Percentiles rank a stretch among this genome's conserved stretches.
These are phyloP conservation scores for Nomia melanderi DNA, from an alignment of 1,140 invertebrate genomes.

Conservation along the genomic window DNA sequence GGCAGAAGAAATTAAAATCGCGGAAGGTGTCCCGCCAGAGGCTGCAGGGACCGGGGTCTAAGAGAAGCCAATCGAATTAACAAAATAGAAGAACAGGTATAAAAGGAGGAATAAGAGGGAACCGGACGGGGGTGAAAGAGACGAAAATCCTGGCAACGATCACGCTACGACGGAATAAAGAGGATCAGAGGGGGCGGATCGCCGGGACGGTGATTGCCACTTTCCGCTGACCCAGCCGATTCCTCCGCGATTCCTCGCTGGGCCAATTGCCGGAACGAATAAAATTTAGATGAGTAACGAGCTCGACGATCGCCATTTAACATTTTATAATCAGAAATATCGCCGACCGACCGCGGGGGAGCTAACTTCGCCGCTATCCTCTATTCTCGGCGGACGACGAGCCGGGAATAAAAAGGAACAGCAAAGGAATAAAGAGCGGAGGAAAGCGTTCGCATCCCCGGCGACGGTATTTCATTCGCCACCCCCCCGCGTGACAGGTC, in stretches of 20 bases:
- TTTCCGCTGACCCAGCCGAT: slow-evolving; percentile 56
- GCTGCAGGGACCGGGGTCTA: background rate
- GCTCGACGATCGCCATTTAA: slow-evolving; percentile 62
- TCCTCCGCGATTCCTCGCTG: slow-evolving; percentile 26
- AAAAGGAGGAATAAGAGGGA: background rate
- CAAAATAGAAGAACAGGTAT: background rate
- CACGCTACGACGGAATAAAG: slow-evolving; percentile 39
- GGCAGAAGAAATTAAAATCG: slow-evolving; percentile 9
- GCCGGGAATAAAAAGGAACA: slow-evolving; percentile 27
- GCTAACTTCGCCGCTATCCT: no score
- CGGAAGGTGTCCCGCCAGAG: background rate
- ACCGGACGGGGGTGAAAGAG: background rate
- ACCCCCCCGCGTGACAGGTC: slow-evolving; percentile 29
- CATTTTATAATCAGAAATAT: slow-evolving; percentile 65
- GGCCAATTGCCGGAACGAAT: slow-evolving; percentile 61
- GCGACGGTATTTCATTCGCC: slow-evolving; percentile 65
- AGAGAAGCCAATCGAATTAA: slow-evolving; percentile 48
- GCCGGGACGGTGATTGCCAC: slow-evolving; percentile 22
- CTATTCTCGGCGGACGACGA: background rate
- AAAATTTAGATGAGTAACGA: slow-evolving; percentile 67
- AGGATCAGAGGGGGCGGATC: slow-evolving; percentile 43
- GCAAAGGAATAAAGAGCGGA: background rate
- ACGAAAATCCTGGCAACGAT: slow-evolving; percentile 51
- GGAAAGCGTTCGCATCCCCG: slow-evolving; percentile 35
- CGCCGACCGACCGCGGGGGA: background rate